phyloP scores from a whole-genome alignment of 2,888 invertebrate species.

The Abrostola tripartita region DNA sequence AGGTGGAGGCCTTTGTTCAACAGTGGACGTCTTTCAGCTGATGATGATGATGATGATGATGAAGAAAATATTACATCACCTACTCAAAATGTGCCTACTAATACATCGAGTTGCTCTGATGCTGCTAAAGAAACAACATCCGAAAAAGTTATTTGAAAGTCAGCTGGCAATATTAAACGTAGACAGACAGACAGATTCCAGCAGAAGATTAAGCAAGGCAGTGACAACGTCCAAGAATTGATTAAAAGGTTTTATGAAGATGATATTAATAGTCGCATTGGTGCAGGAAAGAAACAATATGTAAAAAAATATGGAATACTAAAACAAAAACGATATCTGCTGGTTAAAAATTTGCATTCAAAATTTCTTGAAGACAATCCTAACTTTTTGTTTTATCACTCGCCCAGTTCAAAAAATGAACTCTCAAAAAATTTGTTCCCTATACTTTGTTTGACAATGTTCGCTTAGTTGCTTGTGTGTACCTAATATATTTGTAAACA shows the following conservation, averaged over 20 bases:
- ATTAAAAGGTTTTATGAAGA: constrained; percentile 19
- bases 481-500: no score
- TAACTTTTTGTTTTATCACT: no score
- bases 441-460: no score
- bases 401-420: no score
- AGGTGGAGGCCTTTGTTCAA: no score
- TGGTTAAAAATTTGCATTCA: background rate
- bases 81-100: background rate
- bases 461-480: no score
- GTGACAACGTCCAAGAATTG: constrained; percentile 7
- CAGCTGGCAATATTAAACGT: background rate
- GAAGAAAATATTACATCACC: background rate
- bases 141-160: background rate
- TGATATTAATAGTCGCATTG: constrained; percentile 13
- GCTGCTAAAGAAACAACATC: background rate
- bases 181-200: background rate
- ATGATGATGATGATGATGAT: no score
- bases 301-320: background rate
- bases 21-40: no score
- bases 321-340: background rate
- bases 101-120: background rate
- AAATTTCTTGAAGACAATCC: constrained; percentile 1
- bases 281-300: constrained; percentile 7
- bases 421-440: no score
- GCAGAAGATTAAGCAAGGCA: background rate